Evolutionary conservation across 2,888 invertebrate genomes (phyloP), one percentile per base, ranked within the genome.

Genomic region (Trissolcus japonicus): DNA sequence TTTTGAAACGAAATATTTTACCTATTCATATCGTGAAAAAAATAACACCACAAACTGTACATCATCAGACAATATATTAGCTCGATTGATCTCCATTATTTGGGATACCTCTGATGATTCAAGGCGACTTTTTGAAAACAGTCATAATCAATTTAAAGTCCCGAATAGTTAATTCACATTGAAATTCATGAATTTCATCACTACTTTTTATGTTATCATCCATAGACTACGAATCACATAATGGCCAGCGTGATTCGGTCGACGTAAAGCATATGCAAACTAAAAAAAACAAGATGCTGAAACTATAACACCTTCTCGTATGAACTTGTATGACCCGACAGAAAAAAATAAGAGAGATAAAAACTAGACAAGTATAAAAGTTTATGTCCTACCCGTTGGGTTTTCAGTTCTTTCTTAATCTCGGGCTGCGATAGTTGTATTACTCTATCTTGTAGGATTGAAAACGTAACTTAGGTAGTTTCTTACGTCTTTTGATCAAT

Each of bases 101-200:
- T 46, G 16, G 46, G n/a, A n/a, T 46, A 46, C 16, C 11, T 51
- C 21, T 4, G n/a, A n/a, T 46, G 16, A 6, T 14, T 51, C 51
- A 51, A 51, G 51, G 51, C 16, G 19, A 51, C 46, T 9, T 51
- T 51, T 21, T 51, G 19, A 51, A 51, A 51, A 21, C 19, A 51
- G 17, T 7, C 7, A 51, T 17, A 51, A 16, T 19, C 11, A 51
- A 51, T 51, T 14, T 17, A 17, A 19, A 16, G 17, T 51, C 46
- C 17, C 19, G 51, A 51, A 51, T 51, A 17, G 7, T 16, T 51
- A 51, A 51, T 51, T 51, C 19, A 19, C 25, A 57, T 57, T 35
- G 57, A 57, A 43, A 57, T 57, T 21, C 57, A 57, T 40, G 57
- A 43, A 43, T 57, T 57, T 43, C 57, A 40, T 57, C 57, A 57